Percentiles rank a stretch among this genome's conserved stretches.
These are phyloP conservation scores for Sinocyclocheilus anophthalmus DNA, from an alignment of 2,113 vertebrate species.

Conservation along the genomic window DNA sequence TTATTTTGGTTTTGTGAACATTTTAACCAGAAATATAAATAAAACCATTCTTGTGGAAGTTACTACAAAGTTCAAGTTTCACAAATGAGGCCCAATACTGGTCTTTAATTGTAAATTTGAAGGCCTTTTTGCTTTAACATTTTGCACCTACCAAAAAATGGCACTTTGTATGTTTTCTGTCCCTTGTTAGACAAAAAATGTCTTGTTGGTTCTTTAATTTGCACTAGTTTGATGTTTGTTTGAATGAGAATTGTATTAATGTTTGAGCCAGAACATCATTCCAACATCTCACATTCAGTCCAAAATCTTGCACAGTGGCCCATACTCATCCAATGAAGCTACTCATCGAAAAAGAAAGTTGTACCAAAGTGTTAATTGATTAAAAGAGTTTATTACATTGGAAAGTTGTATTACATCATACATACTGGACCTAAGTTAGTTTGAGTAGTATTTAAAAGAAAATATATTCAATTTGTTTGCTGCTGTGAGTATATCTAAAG, in stretches of 20 bases:
- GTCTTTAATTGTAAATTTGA: not conserved
- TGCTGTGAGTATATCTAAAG: slow-evolving; percentile 28
- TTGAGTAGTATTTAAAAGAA: not conserved
- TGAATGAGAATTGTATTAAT: not conserved
- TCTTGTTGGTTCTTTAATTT: slow-evolving; percentile 38
- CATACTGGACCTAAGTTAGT: not conserved
- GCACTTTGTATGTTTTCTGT: slow-evolving; percentile 58
- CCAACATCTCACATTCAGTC: not conserved
- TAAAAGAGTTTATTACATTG: slow-evolving; percentile 10
- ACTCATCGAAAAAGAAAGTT: not conserved
- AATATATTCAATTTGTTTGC: not conserved
- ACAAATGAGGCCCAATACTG: not conserved
- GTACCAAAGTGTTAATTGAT: slow-evolving; percentile 26
- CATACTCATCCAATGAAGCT: not conserved
- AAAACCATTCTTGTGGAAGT: not conserved
- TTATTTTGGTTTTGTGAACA: not conserved
- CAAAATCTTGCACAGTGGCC: not conserved
- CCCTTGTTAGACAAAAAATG: not conserved
- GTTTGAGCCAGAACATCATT: not conserved
- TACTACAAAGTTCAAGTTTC: not conserved
- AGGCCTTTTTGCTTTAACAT: slow-evolving; percentile 38
- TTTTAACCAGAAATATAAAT: not conserved
- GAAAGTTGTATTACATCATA: not conserved
- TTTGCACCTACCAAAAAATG: slow-evolving; percentile 57
- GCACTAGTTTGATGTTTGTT: slow-evolving; percentile 19